Evolutionary conservation across 1,140 invertebrate genomes (phyloP), one percentile per base, ranked within the genome.

Genomic region (Drosophila trapezifrons): DNA sequence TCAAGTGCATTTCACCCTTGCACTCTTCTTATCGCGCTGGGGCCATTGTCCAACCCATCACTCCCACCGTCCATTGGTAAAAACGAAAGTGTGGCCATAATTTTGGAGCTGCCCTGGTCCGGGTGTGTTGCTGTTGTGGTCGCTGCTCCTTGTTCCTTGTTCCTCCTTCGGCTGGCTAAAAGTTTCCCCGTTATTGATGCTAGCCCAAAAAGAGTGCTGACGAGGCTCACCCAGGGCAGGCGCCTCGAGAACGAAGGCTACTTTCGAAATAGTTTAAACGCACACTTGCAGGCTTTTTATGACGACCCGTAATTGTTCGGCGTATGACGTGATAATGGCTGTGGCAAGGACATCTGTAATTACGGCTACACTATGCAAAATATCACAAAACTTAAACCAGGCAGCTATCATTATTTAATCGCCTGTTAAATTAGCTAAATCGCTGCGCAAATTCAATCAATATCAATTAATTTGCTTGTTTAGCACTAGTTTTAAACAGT

Each of bases 11-110:
- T 20, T 4, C 13, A n/a, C 15, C 2, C 13, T 25, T 49, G 32
- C 46, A 57, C 59, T 83, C 64, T 74, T 78, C 75, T 77, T 71
- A 73, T 77, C 75, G 51, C 55, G 15, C 43, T 57, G 43, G 54
- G 65, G 35, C 65, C 67, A 71, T 49, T 77, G 65, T 64, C 66
- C 57, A 60, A 52, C 47, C 47, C 32, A 17, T 1, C n/a, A 45
- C 9, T 7, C 25, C 15, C 20, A 20, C 4, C 18, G 35, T 18
- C 12, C 42, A 22, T 54, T 29, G 56, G 47, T 69, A 83, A 87
- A 82, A 87, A 73, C 35, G 72, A 87, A 86, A 86, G 82, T 86
- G 82, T 86, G 66, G 75, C 78, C 66, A 86, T 86, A 86, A 86
- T 86, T 85, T 86, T 67, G 38, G 67, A 40, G 46, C 63, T 76